phyloP scores from a whole-genome alignment of 2,888 invertebrate genomes.

The Ephialtes manifestator region DNA sequence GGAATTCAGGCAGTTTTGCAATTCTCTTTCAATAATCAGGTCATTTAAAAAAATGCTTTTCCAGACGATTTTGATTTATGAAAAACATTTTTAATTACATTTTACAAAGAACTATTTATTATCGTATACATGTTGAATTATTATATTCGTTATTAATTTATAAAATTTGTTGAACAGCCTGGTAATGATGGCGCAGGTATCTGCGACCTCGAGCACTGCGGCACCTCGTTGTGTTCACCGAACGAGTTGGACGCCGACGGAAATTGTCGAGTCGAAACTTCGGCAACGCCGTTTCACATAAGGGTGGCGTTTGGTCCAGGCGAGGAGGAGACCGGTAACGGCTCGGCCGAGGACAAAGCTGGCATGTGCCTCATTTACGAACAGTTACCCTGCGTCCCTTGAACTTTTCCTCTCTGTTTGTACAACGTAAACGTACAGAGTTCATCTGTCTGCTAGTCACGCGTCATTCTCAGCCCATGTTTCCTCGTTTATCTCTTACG shows the following conservation, averaged over 20 bases:
- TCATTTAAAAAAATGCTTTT: too few relatives aligned
- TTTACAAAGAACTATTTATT: too few relatives aligned
- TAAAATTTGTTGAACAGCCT: constrained; percentile 86
- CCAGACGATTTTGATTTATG: too few relatives aligned
- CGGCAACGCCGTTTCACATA: constrained; percentile 92
- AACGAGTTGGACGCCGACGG: constrained; percentile 84
- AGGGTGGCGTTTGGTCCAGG: constrained; percentile 92
- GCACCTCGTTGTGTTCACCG: constrained; percentile 90
- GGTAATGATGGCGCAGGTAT: constrained; percentile 88
- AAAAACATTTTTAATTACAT: too few relatives aligned
- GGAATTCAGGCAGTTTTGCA: too few relatives aligned
- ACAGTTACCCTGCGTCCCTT: constrained; percentile 90
- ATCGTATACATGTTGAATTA: background rate
- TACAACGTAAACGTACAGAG: constrained; percentile 2
- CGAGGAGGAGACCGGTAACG: constrained; percentile 87
- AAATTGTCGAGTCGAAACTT: constrained; percentile 91
- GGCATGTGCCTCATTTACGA: constrained; percentile 93
- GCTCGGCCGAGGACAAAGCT: constrained; percentile 92
- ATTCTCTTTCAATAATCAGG: too few relatives aligned
- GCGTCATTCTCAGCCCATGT: constrained; percentile 7
- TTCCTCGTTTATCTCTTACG: background rate
- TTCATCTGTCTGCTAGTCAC: constrained; percentile 52
- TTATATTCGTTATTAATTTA: background rate
- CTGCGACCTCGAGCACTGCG: constrained; percentile 94
- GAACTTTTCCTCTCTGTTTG: constrained; percentile 59